Conservation (phyloP, 2,888 invertebrate genomes). For the Leptinotarsa juncta region DNA sequence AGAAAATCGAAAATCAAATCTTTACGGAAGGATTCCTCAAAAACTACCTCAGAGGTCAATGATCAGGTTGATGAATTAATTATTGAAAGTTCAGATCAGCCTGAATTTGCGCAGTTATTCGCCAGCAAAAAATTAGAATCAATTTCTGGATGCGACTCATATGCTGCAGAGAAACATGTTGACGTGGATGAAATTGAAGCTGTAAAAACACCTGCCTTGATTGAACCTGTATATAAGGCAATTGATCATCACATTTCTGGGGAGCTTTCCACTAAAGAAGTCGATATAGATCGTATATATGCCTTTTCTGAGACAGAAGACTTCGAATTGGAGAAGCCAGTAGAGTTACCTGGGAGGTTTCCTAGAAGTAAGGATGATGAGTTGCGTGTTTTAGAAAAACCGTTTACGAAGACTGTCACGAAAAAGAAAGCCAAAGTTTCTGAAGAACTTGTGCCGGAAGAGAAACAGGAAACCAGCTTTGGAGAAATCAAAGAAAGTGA, state of each 20-base stretch:
- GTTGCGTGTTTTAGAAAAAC: conserved; percentile 3
- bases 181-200: neutral
- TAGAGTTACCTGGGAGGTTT: conserved; percentile 37
- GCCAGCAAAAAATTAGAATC: neutral
- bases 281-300: conserved; percentile 43
- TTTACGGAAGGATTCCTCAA: neutral
- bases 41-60: neutral
- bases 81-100: neutral
- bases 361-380: conserved; percentile 26
- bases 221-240: neutral
- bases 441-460: neutral
- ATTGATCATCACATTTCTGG: neutral
- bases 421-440: neutral
- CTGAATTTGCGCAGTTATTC: neutral
- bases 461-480: neutral
- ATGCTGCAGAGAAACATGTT: neutral
- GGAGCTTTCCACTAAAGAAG: conserved; percentile 19
- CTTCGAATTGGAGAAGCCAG: conserved; percentile 40
- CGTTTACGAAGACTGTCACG: neutral
- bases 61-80: neutral
- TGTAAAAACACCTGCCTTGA: neutral
- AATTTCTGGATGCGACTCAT: neutral
- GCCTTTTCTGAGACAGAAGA: conserved; percentile 45
- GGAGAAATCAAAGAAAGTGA: conserved; percentile 27
- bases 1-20: neutral